A percentile compares a stretch with the other conserved stretches of the same genome.
Evolutionary conservation across 1,140 invertebrate genomes (phyloP).

Genomic region (Hestina assimilis): DNA sequence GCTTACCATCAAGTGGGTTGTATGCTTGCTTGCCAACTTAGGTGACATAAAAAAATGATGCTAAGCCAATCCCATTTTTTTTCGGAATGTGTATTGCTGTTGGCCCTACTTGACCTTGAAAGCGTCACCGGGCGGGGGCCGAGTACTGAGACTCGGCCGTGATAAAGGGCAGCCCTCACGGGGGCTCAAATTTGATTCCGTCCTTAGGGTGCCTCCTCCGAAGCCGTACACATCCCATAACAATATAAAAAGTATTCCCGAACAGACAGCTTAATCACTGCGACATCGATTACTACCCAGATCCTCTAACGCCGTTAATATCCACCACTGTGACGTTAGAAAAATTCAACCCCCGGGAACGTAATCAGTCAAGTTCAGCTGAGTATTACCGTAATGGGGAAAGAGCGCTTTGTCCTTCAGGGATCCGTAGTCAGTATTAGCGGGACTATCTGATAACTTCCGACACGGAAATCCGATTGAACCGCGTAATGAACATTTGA

Average conservation of each 20-base stretch:
- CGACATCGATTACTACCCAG: conserved; percentile 35
- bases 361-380: conserved; percentile 72
- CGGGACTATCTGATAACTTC: conserved; percentile 36
- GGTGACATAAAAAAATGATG: too few relatives aligned
- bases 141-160: too few relatives aligned
- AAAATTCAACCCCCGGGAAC: conserved; percentile 54
- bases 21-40: too few relatives aligned
- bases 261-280: conserved; percentile 26
- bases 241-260: neutral
- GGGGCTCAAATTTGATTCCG: too few relatives aligned
- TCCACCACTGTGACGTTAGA: conserved; percentile 45
- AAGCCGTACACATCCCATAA: neutral
- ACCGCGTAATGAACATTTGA: conserved; percentile 18
- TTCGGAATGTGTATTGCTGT: too few relatives aligned
- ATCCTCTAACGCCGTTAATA: conserved; percentile 57
- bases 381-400: conserved; percentile 59
- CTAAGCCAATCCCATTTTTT: too few relatives aligned
- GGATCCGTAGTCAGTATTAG: conserved; percentile 30
- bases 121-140: too few relatives aligned
- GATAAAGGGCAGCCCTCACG: too few relatives aligned
- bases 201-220: too few relatives aligned
- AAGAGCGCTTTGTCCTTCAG: conserved; percentile 48
- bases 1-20: too few relatives aligned
- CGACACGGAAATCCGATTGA: conserved; percentile 19
- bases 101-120: too few relatives aligned